A percentile compares a stretch with the other conserved stretches of the same genome.
phyloP scores from a whole-genome alignment of 2,113 vertebrate species.

The Dipodomys stephensi region DNA sequence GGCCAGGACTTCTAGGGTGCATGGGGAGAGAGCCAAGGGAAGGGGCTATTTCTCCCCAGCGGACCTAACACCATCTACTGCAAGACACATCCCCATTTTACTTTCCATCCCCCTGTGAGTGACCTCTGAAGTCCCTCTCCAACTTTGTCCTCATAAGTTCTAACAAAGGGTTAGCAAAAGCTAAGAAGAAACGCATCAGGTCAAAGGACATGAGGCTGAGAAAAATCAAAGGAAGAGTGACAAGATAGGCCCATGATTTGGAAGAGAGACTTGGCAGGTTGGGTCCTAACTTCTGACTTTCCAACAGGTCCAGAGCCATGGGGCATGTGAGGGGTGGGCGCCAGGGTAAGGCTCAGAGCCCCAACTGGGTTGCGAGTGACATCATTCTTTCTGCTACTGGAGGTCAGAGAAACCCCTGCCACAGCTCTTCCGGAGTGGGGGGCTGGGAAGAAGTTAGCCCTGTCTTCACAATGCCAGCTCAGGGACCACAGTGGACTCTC shows the following conservation, averaged over 20 bases:
- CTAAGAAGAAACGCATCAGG: not conserved
- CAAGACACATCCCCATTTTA: accelerated
- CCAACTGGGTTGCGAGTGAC: accelerated
- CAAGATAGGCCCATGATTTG: accelerated
- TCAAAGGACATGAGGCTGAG: not conserved
- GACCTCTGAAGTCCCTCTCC: not conserved
- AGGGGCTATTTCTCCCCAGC: no score
- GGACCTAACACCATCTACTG: not conserved
- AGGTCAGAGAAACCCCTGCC: not conserved
- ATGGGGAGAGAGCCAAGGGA: no score
- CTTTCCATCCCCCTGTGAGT: accelerated
- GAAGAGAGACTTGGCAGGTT: not conserved
- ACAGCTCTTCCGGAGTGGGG: accelerated
- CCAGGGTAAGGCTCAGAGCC: not conserved
- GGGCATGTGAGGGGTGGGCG: accelerated
- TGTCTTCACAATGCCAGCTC: accelerated
- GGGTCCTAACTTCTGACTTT: not conserved
- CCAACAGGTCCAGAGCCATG: accelerated
- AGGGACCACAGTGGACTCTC: accelerated
- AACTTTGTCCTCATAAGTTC: not conserved
- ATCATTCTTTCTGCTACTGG: not conserved
- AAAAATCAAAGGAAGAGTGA: not conserved
- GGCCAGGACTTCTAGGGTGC: no score
- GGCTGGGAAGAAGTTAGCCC: not conserved
- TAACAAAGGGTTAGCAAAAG: not conserved